phyloP scores from a whole-genome alignment of 2,797 vertebrate species.

The Jordanella pulchra region DNA sequence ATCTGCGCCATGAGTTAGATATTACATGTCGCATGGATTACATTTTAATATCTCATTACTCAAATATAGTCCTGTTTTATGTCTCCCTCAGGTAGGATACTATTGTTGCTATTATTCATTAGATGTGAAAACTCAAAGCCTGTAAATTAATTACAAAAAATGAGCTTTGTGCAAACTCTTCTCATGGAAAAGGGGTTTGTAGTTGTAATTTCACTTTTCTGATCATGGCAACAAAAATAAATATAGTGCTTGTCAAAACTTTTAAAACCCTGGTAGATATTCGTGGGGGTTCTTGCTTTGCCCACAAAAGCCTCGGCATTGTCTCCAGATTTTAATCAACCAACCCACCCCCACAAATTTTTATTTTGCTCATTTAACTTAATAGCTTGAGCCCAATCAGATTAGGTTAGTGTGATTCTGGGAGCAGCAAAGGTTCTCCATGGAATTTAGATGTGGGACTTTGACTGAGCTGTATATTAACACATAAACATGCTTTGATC shows the following conservation, averaged over 20 bases:
- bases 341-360: not conserved
- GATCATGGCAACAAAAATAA: not conserved
- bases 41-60: constrained; percentile 84
- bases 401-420: not conserved
- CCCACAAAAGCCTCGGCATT: not conserved
- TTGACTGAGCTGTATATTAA: not conserved
- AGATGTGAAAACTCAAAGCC: constrained; percentile 56
- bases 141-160: constrained; percentile 43
- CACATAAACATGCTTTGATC: not conserved
- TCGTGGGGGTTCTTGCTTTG: not conserved
- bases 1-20: constrained; percentile 78
- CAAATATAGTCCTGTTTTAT: constrained; percentile 76
- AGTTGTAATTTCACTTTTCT: not conserved
- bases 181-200: not conserved
- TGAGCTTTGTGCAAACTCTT: constrained; percentile 17
- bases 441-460: no score
- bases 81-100: constrained; percentile 73
- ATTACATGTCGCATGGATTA: constrained; percentile 80
- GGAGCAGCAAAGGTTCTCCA: not conserved
- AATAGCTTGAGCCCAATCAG: not conserved
- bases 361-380: not conserved
- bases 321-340: not conserved
- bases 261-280: not conserved
- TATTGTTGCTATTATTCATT: constrained; percentile 83
- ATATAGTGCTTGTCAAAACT: not conserved